A percentile compares a stretch with the other conserved stretches of the same genome.
Conservation (phyloP, 2,797 vertebrate species). For the Gallinago stenura region DNA sequence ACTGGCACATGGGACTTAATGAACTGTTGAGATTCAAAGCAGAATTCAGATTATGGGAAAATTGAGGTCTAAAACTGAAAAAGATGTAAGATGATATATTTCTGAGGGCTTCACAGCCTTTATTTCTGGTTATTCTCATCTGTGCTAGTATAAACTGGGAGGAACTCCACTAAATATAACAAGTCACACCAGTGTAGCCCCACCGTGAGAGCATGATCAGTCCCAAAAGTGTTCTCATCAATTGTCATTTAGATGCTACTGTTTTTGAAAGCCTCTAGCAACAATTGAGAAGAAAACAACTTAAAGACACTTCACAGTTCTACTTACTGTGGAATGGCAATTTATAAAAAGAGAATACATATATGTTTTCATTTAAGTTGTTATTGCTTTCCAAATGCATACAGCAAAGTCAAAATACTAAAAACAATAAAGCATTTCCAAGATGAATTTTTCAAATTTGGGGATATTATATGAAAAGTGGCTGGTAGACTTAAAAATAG, state of each 20-base stretch:
- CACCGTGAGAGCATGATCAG: background rate
- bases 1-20: background rate
- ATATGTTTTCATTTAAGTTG: background rate
- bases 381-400: background rate
- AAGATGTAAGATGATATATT: background rate
- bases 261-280: slow-evolving; percentile 5
- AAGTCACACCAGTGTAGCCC: background rate
- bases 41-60: slow-evolving; percentile 1
- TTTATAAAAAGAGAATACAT: background rate
- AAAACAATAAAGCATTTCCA: background rate
- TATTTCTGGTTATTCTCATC: background rate
- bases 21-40: slow-evolving; percentile 31
- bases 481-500: background rate
- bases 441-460: background rate
- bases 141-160: background rate
- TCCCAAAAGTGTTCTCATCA: background rate
- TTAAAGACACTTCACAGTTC: background rate
- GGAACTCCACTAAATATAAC: background rate
- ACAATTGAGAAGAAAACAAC: background rate
- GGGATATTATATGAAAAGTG: background rate
- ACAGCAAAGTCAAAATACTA: background rate
- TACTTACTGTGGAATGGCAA: background rate
- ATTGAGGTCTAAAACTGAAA: slow-evolving; percentile 1
- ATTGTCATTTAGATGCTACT: background rate
- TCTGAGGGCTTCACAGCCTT: background rate